Evolutionary conservation across 2,888 invertebrate genomes (phyloP), one percentile per base, ranked within the genome.

Genomic region (Vandiemenella viatica): DNA sequence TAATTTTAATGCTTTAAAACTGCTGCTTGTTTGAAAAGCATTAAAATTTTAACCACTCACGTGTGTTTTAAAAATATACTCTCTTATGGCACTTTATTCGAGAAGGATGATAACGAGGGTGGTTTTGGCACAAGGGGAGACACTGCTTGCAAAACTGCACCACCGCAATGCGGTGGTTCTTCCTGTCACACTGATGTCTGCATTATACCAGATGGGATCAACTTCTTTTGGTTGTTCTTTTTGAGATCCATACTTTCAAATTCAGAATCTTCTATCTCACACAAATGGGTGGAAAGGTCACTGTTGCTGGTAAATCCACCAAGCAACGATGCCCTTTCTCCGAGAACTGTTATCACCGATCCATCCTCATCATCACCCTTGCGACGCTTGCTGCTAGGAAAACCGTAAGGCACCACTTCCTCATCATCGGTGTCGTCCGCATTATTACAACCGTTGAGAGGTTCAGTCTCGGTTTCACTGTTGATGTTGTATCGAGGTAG

Each of bases 201-300:
- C 38, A 67, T 67, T 55, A 67, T 64, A 49, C 65, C 63, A 16
- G 63, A 61, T 37, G 63, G 61, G 43, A 65, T 58, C 67, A 67
- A 67, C 19, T 64, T 62, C 43, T 64, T 63, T 32, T 54, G 55
- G 54, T 65, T 64, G 38, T 50, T 23, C 53, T 59, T 65, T 57
- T 67, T 67, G 50, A 63, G 63, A 51, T 67, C 67, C 53, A 64
- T 59, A 53, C 67, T 67, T 66, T 85, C 84, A 60, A 76, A 79
- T 64, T 87, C 87, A 42, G 85, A 84, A 67, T 71, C 71, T 68
- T 91, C 91, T 62, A 93, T 89, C 72, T 92, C 92, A 73, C 92
- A 92, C 55, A 92, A 74, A 65, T 83, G 81, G 46, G 85, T 81
- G 46, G 91, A 91, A 58, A 89, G 72, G 68, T 89, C 88, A 68